A percentile compares a stretch with the other conserved stretches of the same genome.
phyloP scores from a whole-genome alignment of 2,888 invertebrate species.

The Isotomurus palustris region DNA sequence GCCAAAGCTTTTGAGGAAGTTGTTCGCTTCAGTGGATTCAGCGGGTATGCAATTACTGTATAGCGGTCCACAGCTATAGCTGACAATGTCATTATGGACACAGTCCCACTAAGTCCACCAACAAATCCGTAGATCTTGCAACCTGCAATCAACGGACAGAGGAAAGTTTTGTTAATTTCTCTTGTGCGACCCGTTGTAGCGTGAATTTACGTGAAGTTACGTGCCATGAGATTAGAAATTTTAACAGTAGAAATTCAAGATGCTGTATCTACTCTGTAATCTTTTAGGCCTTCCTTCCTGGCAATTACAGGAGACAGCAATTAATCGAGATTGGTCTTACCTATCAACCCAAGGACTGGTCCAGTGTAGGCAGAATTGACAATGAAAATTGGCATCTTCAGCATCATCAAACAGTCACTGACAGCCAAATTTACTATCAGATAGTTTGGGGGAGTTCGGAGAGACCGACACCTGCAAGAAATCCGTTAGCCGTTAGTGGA shows the following conservation, averaged over 20 bases:
- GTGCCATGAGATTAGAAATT: too few relatives aligned
- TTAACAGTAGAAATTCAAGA: too few relatives aligned
- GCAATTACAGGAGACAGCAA: background rate
- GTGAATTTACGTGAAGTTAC: too few relatives aligned
- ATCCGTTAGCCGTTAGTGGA: too few relatives aligned
- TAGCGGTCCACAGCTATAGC: constrained; percentile 77
- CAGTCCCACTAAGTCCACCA: constrained; percentile 73
- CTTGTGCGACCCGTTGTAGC: too few relatives aligned
- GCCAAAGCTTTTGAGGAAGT: constrained; percentile 60
- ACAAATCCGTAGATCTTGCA: constrained; percentile 74
- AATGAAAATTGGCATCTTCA: constrained; percentile 68
- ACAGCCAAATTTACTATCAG: constrained; percentile 70
- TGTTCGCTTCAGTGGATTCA: constrained; percentile 62
- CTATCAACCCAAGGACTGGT: constrained; percentile 66
- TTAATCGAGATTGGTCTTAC: constrained; percentile 52
- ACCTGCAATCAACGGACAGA: too few relatives aligned
- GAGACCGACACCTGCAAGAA: constrained; percentile 64
- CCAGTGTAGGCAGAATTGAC: constrained; percentile 69
- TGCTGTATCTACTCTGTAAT: too few relatives aligned
- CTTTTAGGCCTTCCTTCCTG: too few relatives aligned
- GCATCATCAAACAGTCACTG: constrained; percentile 68
- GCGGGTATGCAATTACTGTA: constrained; percentile 73
- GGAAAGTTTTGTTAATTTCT: too few relatives aligned
- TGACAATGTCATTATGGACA: constrained; percentile 73
- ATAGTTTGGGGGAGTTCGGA: constrained; percentile 69